A percentile compares a stretch with the other conserved stretches of the same genome.
These are phyloP conservation scores for Gymnobelideus leadbeateri DNA, from an alignment of 2,113 vertebrate species.

Conservation along the genomic window DNA sequence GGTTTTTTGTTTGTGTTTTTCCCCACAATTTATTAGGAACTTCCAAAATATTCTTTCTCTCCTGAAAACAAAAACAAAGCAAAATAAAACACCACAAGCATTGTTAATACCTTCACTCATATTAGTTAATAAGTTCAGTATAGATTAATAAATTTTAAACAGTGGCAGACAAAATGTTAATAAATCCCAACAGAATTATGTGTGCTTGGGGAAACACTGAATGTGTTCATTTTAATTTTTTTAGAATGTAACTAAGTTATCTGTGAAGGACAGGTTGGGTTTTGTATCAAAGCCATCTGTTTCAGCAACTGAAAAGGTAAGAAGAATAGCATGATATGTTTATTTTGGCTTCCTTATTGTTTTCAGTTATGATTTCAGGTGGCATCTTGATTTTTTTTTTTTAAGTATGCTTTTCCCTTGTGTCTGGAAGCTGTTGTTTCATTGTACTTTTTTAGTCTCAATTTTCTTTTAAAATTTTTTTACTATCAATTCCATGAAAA, in stretches of 20 bases:
- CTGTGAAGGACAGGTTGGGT: slow-evolving; percentile 95
- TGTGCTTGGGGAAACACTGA: slow-evolving; percentile 73
- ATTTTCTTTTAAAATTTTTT: slow-evolving; percentile 58
- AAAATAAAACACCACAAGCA: slow-evolving; percentile 16
- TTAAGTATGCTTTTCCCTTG: not conserved
- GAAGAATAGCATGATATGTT: slow-evolving; percentile 79
- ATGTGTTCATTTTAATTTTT: slow-evolving; percentile 75
- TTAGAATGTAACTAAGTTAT: slow-evolving; percentile 92
- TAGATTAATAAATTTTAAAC: slow-evolving; percentile 49
- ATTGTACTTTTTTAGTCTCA: slow-evolving; percentile 45
- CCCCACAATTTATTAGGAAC: slow-evolving; percentile 31
- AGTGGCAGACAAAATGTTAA: slow-evolving; percentile 69
- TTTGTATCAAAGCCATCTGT: slow-evolving; percentile 91
- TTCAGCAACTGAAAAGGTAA: slow-evolving; percentile 93
- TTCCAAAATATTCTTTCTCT: not conserved
- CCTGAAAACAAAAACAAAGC: slow-evolving; percentile 18
- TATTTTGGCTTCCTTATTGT: slow-evolving; percentile 81
- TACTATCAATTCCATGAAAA: slow-evolving; percentile 71
- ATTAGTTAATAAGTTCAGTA: slow-evolving; percentile 30
- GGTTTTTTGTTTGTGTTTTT: slow-evolving; percentile 45
- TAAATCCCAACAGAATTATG: slow-evolving; percentile 64
- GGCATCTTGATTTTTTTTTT: slow-evolving; percentile 74
- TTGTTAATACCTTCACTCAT: slow-evolving; percentile 55
- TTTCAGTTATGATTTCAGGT: slow-evolving; percentile 65
- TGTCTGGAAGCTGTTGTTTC: not conserved